These are phyloP conservation scores for Phoxinus phoxinus DNA, from an alignment of 2,113 vertebrate genomes.

Conservation along the genomic window DNA sequence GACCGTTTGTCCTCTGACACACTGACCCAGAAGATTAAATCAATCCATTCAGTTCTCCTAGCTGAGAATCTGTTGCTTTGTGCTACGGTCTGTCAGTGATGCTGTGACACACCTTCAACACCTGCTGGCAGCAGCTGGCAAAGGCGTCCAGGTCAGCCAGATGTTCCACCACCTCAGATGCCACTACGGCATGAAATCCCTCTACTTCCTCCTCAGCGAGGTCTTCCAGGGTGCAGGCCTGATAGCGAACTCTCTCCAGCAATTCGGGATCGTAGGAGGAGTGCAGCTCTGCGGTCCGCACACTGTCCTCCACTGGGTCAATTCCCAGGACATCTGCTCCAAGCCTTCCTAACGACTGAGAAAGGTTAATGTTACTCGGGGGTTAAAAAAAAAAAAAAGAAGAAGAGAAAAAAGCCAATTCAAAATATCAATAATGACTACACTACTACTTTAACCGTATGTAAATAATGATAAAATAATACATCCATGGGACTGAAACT, in stretches of 20 bases:
- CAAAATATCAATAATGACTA: background rate
- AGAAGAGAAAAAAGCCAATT: background rate
- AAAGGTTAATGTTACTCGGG: background rate
- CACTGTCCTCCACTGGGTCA: slow-evolving; percentile 91
- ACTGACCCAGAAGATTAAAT: slow-evolving; percentile 64
- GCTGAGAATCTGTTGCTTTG: background rate
- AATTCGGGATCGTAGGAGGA: slow-evolving; percentile 86
- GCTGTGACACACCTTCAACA: slow-evolving; percentile 84
- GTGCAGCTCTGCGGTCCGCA: slow-evolving; percentile 85
- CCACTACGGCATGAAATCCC: slow-evolving; percentile 87
- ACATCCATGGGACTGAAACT: background rate
- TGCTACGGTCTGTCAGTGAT: background rate
- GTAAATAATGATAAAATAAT: background rate
- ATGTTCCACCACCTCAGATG: slow-evolving; percentile 97
- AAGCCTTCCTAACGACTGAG: slow-evolving; percentile 90
- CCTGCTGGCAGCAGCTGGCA: slow-evolving; percentile 81
- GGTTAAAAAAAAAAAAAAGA: background rate
- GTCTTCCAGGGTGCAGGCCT: slow-evolving; percentile 85
- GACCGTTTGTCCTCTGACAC: slow-evolving; percentile 35
- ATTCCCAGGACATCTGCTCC: slow-evolving; percentile 90
- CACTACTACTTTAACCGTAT: background rate
- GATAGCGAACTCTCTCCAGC: slow-evolving; percentile 80
- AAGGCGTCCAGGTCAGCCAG: slow-evolving; percentile 89
- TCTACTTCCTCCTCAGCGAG: slow-evolving; percentile 72
- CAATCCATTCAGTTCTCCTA: background rate